Conservation (phyloP, 2,113 vertebrate species). For the Apeltes quadracus region DNA sequence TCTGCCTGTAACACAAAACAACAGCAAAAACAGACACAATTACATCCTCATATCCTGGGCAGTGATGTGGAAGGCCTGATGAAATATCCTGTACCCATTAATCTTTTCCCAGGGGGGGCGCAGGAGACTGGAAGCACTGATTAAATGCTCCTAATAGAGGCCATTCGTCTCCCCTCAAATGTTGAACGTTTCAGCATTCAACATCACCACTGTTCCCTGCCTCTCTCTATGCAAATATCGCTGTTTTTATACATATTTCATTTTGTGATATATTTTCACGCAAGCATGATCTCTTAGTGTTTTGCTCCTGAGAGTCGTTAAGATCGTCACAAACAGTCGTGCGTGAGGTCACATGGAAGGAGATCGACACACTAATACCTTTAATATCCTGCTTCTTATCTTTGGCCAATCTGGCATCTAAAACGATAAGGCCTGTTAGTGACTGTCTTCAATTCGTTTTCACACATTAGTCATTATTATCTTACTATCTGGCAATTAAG, state of each 20-base stretch:
- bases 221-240: conserved; percentile 45
- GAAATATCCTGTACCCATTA: conserved; percentile 82
- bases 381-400: conserved; percentile 59
- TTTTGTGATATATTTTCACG: conserved; percentile 41
- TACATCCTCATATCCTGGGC: conserved; percentile 71
- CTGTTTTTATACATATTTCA: conserved; percentile 60
- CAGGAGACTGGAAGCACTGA: conserved; percentile 78
- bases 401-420: conserved; percentile 16
- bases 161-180: conserved; percentile 81
- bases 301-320: conserved; percentile 16
- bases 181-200: conserved; percentile 66
- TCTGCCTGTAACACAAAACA: conserved; percentile 60
- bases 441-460: conserved; percentile 39
- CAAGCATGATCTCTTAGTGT: conserved; percentile 22
- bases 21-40: conserved; percentile 69
- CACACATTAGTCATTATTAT: conserved; percentile 50
- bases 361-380: conserved; percentile 32
- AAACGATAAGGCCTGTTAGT: conserved; percentile 31
- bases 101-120: conserved; percentile 76
- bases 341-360: conserved; percentile 10
- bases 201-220: conserved; percentile 36
- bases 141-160: conserved; percentile 85
- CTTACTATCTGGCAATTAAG: conserved; percentile 38
- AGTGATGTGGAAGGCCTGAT: conserved; percentile 67
- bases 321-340: conserved; percentile 35